Conservation (phyloP, 1,140 invertebrate genomes). For the Tenebrio molitor region DNA sequence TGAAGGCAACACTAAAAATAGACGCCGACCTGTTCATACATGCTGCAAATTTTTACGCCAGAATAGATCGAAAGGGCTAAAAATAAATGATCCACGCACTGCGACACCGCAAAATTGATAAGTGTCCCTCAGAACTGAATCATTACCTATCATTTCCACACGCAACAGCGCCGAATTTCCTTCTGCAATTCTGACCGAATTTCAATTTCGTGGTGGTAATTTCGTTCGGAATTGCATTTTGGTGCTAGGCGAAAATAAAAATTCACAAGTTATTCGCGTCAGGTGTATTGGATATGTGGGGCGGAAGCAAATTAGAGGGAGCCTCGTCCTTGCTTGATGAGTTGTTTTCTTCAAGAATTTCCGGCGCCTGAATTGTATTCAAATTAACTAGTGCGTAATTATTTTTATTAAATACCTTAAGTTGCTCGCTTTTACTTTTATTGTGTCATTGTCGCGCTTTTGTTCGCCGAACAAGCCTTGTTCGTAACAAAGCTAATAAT, state of each 20-base stretch:
- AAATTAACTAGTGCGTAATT: conserved; percentile 43
- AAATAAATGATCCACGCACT: not conserved
- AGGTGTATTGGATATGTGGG: too few species aligned
- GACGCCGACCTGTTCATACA: not conserved
- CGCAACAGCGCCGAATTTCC: not conserved
- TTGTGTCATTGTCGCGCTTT: conserved; percentile 44
- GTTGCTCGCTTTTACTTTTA: conserved; percentile 41
- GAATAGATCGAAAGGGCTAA: not conserved
- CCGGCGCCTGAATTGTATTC: conserved; percentile 31
- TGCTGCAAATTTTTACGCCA: not conserved
- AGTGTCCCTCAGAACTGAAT: not conserved
- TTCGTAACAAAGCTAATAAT: conserved; percentile 47
- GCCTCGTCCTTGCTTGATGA: not conserved
- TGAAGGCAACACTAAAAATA: not conserved
- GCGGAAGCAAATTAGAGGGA: not conserved
- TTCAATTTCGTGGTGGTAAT: too few species aligned
- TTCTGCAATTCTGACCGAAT: not conserved
- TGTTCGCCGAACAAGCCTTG: conserved; percentile 43
- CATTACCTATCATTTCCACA: not conserved
- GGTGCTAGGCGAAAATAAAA: too few species aligned
- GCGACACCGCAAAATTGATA: not conserved
- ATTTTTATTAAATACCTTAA: conserved; percentile 44
- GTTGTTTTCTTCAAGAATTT: conserved; percentile 5
- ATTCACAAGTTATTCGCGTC: too few species aligned
- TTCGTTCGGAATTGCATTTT: too few species aligned